Conservation (phyloP, 2,888 invertebrate genomes). For the Macrosoma leucophasiata region DNA sequence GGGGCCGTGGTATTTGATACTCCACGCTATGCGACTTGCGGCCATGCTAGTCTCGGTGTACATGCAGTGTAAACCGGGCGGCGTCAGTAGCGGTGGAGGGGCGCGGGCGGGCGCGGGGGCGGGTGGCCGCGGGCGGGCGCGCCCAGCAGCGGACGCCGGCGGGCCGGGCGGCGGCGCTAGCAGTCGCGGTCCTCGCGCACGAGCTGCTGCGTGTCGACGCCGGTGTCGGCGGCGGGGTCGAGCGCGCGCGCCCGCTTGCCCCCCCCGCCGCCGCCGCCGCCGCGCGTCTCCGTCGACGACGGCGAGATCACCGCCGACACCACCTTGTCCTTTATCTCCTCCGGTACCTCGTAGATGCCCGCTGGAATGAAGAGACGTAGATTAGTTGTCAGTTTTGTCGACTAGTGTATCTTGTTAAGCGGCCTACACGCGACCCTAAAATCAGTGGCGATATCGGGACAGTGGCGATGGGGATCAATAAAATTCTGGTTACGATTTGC, state of each 20-base stretch:
- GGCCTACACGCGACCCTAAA: too few species aligned
- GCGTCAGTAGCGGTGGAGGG: slow-evolving; percentile 13
- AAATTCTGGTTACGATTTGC: too few species aligned
- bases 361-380: slow-evolving; percentile 33
- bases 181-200: slow-evolving; percentile 89
- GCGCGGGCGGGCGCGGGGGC: slow-evolving; percentile 16
- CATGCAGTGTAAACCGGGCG: slow-evolving; percentile 22
- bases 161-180: slow-evolving; percentile 36
- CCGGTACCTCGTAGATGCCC: slow-evolving; percentile 89
- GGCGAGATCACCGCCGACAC: slow-evolving; percentile 86
- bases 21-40: too few species aligned
- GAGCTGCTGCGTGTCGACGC: slow-evolving; percentile 92
- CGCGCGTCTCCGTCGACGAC: slow-evolving; percentile 86
- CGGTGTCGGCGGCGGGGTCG: slow-evolving; percentile 90
- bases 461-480: too few species aligned
- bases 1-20: too few species aligned
- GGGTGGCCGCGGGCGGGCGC: slow-evolving; percentile 10
- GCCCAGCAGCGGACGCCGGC: slow-evolving; percentile 11
- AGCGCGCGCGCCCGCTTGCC: slow-evolving; percentile 80
- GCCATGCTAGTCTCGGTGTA: slow-evolving; percentile 28
- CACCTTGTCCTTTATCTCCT: slow-evolving; percentile 82
- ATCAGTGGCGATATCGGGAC: too few species aligned
- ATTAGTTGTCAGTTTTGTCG: neutral
- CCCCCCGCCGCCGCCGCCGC: slow-evolving; percentile 83
- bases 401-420: neutral